Percentiles rank a stretch among this genome's conserved stretches.
Evolutionary conservation across 2,888 invertebrate genomes (phyloP).

Genomic region (Psococerastis gibbosa): DNA sequence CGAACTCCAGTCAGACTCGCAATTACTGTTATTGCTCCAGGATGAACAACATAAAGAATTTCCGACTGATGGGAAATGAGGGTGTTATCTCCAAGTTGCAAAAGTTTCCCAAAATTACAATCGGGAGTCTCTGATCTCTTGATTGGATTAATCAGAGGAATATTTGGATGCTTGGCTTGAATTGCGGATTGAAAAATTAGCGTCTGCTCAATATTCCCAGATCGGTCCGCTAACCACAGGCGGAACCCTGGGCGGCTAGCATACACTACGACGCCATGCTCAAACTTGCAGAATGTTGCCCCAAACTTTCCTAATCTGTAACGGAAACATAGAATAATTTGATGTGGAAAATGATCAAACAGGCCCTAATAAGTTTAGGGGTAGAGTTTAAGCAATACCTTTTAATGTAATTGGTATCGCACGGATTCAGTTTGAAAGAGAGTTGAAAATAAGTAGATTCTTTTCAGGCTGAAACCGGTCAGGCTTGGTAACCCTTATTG

Average conservation of each 20-base stretch:
- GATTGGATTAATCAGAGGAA: slow-evolving; percentile 12
- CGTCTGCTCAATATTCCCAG: slow-evolving; percentile 66
- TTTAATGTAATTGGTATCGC: too few species aligned
- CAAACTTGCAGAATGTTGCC: slow-evolving; percentile 37
- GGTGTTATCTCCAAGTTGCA: slow-evolving; percentile 34
- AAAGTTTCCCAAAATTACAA: slow-evolving; percentile 7
- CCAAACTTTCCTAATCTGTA: slow-evolving; percentile 42
- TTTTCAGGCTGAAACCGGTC: too few species aligned
- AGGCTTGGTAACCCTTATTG: too few species aligned
- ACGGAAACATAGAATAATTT: slow-evolving; percentile 14
- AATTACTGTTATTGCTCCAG: slow-evolving; percentile 33
- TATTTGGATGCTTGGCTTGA: slow-evolving; percentile 14
- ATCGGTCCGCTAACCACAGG: slow-evolving; percentile 59
- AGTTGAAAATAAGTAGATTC: too few species aligned
- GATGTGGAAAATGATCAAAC: too few species aligned
- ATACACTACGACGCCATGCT: slow-evolving; percentile 37
- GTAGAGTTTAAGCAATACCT: too few species aligned
- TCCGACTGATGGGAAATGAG: slow-evolving; percentile 55
- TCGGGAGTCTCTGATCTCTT: neutral
- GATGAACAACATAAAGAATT: slow-evolving; percentile 55
- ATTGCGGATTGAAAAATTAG: slow-evolving; percentile 53
- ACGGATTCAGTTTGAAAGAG: too few species aligned
- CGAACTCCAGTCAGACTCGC: slow-evolving; percentile 22
- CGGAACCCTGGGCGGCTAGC: slow-evolving; percentile 67
- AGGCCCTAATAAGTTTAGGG: too few species aligned